Base-by-base conservation (phyloP, 1,140 invertebrate genomes). In the Diploscapter pachys region DNA sequence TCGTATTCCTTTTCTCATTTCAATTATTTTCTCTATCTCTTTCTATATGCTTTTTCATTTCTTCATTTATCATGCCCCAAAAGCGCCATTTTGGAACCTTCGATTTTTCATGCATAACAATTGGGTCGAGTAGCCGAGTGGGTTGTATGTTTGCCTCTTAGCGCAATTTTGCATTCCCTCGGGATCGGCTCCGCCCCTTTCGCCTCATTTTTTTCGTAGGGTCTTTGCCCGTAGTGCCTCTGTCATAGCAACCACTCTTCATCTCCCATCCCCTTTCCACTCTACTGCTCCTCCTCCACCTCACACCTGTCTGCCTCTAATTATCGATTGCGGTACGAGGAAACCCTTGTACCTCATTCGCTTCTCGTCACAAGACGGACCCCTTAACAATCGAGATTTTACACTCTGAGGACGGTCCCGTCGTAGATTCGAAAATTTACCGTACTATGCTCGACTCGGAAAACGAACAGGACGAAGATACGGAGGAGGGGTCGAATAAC, bases 401-500 rank as follows among this genome's bases (percentile, higher is more conserved):
- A 31, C 31, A 31, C 31, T 31, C 31, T 1, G 31, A 31, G 31
- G 31, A 31, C 31, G 31, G 31, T 31, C 31, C 31, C 31, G 31
- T 31, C 31, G 31, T 31, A n/a, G 56, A 49, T 57, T 51, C 68
- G 56, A n/a, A 11, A 3, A 69, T 54, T 69, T 69, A 49, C n/a
- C 55, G 61, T 48, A 6, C 49, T 13, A 57, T n/a, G 3, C 31
- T 50, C n/a, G 11, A 53, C 4, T 5, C 54, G 9, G 54, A 4
- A n/a, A 52, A 61, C 13, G 59, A 3, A 6, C 63, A 73, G 54
- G 72, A 73, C n/a, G 56, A 49, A 53, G 74, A 52, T 9, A 50
- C 62, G 3, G 72, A 79, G 3, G 72, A 80, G 3, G 74, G 73
- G 31, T 31, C 31, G 31, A 31, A 31, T 0, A 72, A 76, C 2